Evolutionary conservation across 2,888 invertebrate genomes (phyloP).

Genomic region (Chymomyza fuscimana): DNA sequence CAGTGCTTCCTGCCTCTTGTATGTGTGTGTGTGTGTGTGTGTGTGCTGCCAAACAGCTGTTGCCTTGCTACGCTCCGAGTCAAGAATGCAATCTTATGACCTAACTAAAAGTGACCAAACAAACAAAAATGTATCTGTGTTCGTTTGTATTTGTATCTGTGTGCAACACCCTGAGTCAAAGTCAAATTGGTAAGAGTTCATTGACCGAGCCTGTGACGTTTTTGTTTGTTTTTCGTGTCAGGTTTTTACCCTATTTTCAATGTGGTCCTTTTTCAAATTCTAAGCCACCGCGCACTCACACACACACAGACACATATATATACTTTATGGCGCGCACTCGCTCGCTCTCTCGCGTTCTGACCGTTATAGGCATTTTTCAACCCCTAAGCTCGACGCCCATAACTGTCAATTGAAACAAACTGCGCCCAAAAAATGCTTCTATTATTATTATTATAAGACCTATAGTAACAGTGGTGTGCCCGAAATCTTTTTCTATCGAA

Average conservation of each 20-base stretch:
- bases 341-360: conserved; percentile 2
- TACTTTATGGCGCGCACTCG: background rate
- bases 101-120: conserved; percentile 1
- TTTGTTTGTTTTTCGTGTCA: conserved; percentile 73
- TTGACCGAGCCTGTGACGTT: conserved; percentile 40
- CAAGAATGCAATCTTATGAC: conserved; percentile 1
- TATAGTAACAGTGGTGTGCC: too few relatives aligned
- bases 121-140: conserved; percentile 9
- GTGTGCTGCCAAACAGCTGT: conserved; percentile 52
- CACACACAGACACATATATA: conserved; percentile 27
- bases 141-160: background rate
- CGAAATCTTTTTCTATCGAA: too few relatives aligned
- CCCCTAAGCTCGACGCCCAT: conserved; percentile 26
- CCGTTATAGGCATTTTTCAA: conserved; percentile 25
- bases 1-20: background rate
- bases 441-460: too few relatives aligned
- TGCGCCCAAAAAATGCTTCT: background rate
- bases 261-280: conserved; percentile 49
- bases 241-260: conserved; percentile 72
- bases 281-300: conserved; percentile 34
- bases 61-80: conserved; percentile 19
- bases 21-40: background rate
- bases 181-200: conserved; percentile 35
- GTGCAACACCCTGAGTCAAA: conserved; percentile 15
- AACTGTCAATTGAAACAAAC: conserved; percentile 37